Conservation (phyloP, 2,888 invertebrate species). For the Drosophila fulvimacula region DNA sequence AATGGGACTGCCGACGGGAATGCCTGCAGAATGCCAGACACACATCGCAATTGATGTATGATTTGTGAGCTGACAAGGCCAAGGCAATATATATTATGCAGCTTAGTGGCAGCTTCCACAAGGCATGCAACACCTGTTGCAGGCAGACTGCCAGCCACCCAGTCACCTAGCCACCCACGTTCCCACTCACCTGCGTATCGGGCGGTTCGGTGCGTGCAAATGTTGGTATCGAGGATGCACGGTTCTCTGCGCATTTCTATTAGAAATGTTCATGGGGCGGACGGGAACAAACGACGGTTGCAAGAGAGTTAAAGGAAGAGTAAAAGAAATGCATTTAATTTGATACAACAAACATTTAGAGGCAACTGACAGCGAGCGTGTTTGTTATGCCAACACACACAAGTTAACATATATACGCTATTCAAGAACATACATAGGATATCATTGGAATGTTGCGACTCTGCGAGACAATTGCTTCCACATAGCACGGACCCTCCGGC, state of each 20-base stretch:
- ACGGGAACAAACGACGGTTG: conserved; percentile 15
- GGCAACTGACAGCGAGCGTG: not conserved
- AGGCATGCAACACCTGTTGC: conserved; percentile 6
- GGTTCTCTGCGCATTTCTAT: conserved; percentile 97
- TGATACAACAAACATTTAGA: conserved; percentile 4
- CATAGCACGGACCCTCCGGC: conserved; percentile 96
- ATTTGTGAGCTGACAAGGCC: conserved; percentile 19
- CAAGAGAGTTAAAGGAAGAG: conserved; percentile 3
- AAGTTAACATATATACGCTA: conserved; percentile 1
- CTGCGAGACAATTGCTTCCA: conserved; percentile 97
- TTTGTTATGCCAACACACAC: not conserved
- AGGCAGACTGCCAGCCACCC: not conserved
- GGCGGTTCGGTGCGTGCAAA: conserved; percentile 98
- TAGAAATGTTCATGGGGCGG: conserved; percentile 65
- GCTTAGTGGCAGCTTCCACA: conserved; percentile 2
- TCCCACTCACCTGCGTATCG: conserved; percentile 91
- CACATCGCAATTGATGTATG: conserved; percentile 2
- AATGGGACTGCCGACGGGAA: not conserved
- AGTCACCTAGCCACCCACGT: not conserved
- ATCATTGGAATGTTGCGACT: conserved; percentile 98
- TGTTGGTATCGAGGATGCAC: conserved; percentile 93
- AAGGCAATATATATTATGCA: not conserved
- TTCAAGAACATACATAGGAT: conserved; percentile 92
- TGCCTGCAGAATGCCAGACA: not conserved
- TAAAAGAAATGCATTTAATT: conserved; percentile 19